Conservation (phyloP, 2,888 invertebrate genomes). For the Eilema sororculum region DNA sequence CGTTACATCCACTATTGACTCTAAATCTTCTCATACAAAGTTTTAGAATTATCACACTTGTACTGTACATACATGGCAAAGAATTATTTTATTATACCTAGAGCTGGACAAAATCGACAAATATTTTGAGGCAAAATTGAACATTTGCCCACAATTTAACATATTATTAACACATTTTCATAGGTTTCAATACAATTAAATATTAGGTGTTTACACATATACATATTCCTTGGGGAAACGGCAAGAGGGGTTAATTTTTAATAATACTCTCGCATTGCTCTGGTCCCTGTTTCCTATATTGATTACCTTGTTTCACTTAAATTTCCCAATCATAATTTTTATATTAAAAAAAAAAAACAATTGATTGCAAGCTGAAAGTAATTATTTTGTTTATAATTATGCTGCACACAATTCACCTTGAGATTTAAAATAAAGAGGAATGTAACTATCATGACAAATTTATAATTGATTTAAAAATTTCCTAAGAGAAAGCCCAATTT, state of each 20-base stretch:
- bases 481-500: conserved; percentile 16
- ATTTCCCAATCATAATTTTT: neutral
- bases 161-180: neutral
- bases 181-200: conserved; percentile 1
- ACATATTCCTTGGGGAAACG: conserved; percentile 40
- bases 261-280: conserved; percentile 43
- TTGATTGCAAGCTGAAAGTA: conserved; percentile 11
- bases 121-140: conserved; percentile 13
- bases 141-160: conserved; percentile 16
- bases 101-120: conserved; percentile 53
- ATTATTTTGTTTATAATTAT: conserved; percentile 8
- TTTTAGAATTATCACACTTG: conserved; percentile 75
- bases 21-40: conserved; percentile 48
- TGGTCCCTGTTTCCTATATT: conserved; percentile 52
- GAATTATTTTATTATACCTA: conserved; percentile 52
- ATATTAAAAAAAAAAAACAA: neutral
- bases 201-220: neutral
- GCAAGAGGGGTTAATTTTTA: conserved; percentile 41
- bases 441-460: conserved; percentile 39
- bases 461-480: conserved; percentile 24
- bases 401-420: conserved; percentile 16
- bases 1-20: conserved; percentile 53
- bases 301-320: conserved; percentile 33
- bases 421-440: conserved; percentile 45
- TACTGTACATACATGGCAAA: conserved; percentile 82